phyloP scores from a whole-genome alignment of 2,888 invertebrate genomes.

The Trilocha varians region DNA sequence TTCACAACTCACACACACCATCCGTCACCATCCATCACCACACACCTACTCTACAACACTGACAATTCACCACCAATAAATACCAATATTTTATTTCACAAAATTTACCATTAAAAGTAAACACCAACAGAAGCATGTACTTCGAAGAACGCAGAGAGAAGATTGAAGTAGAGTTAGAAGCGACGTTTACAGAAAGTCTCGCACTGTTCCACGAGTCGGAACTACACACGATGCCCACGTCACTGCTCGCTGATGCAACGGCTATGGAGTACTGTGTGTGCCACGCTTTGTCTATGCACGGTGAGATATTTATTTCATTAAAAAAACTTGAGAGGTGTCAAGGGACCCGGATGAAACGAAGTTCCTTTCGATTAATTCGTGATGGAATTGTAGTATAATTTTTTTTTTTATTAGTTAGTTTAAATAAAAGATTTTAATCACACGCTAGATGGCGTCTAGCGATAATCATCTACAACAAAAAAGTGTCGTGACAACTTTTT shows the following conservation, averaged over 20 bases:
- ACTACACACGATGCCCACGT: slow-evolving; percentile 30
- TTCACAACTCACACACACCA: too few species aligned
- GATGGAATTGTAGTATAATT: too few species aligned
- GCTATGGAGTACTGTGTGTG: slow-evolving; percentile 37
- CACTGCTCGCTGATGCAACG: slow-evolving; percentile 30
- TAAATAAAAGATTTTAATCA: slow-evolving; percentile 29
- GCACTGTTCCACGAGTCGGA: slow-evolving; percentile 23
- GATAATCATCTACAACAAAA: too few species aligned
- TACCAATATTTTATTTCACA: too few species aligned
- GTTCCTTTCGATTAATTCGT: too few species aligned
- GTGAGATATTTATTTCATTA: slow-evolving; percentile 19
- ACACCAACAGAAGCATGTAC: slow-evolving; percentile 29
- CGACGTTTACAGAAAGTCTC: slow-evolving; percentile 35
- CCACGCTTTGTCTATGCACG: slow-evolving; percentile 36
- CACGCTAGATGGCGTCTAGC: too few species aligned
- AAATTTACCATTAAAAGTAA: background rate
- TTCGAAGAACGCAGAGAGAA: slow-evolving; percentile 22
- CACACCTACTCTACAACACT: too few species aligned
- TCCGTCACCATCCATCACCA: too few species aligned
- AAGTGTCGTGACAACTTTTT: too few species aligned
- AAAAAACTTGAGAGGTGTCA: too few species aligned
- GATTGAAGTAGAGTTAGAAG: slow-evolving; percentile 42
- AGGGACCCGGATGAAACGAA: too few species aligned
- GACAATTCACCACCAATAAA: too few species aligned
- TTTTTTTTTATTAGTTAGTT: slow-evolving; percentile 2